These are phyloP conservation scores for Sinotaia quadrata DNA, from an alignment of 2,888 invertebrate species.

Conservation along the genomic window DNA sequence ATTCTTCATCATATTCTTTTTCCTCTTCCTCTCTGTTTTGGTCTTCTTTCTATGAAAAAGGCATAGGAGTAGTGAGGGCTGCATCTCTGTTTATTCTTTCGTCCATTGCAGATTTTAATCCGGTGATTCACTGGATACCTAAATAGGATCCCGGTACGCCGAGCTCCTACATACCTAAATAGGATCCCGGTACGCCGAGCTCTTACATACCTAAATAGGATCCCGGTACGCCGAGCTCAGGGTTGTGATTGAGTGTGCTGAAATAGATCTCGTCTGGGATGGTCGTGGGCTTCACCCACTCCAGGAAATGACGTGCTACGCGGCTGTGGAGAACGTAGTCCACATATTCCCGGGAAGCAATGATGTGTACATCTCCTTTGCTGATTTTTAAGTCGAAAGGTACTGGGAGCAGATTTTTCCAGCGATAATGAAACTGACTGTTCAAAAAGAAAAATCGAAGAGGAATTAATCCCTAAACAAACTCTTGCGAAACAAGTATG, in stretches of 20 bases:
- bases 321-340: constrained; percentile 48
- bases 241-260: constrained; percentile 56
- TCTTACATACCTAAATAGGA: constrained; percentile 57
- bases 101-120: no score
- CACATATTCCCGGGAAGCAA: constrained; percentile 48
- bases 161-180: no score
- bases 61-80: no score
- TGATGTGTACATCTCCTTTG: constrained; percentile 57
- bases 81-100: no score
- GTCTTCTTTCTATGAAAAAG: no score
- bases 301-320: constrained; percentile 42
- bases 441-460: neutral
- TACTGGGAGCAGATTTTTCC: neutral
- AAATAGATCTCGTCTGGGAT: constrained; percentile 60
- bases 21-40: no score
- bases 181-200: no score
- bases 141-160: no score
- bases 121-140: no score
- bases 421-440: constrained; percentile 16
- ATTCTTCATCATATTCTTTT: no score
- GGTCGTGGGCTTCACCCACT: constrained; percentile 50
- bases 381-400: constrained; percentile 15
- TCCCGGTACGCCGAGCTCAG: constrained; percentile 51
- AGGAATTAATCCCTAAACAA: no score
- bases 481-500: no score